Base-by-base conservation (phyloP, 2,888 invertebrate genomes). In the Enchytraeus crypticus region DNA sequence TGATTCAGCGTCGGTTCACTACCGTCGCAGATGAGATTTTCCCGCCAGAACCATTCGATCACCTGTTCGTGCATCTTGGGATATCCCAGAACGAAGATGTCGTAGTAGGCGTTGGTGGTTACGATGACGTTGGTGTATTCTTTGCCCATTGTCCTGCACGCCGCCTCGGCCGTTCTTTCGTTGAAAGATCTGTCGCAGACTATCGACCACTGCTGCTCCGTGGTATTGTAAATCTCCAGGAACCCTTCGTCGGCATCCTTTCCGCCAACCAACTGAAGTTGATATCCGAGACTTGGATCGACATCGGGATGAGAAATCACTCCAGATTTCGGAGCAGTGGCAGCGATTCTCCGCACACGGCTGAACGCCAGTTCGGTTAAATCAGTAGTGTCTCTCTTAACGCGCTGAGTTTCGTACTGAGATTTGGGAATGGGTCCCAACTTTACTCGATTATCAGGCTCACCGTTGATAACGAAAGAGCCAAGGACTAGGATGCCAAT, bases 401-500 rank as follows among this genome's bases (percentile, higher is more conserved):
- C 11, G 11, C 4, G 0, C 18, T 18, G 11, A 14, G 26, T n/a
- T n/a, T n/a, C n/a, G n/a, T n/a, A n/a, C 30, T 51, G 32, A 2
- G 23, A n/a, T 43, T 57, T 57, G 21, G 30, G 18, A 21, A 67
- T 51, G 1, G 67, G 67, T 23, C 45, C 51, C 33, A 68, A 60
- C 21, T 53, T 61, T n/a, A 68, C 62, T 11, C 61, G 59, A 11
- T 63, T 47, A 49, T 62, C 33, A 3, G 70, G 68, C 5, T 70
- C 85, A 0, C 97, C 98, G 64, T 86, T 82, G 1, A 95, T 96
- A 66, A 86, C 84, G 27, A 98, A 81, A 0, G 88, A 87, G 0
- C 98, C 98, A 71, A 98, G 83, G 1, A 97, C 93, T 29, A 97
- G 81, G 64, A 97, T 91, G 0, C 97, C 96, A 56, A 98, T 90